Evolutionary conservation across 2,888 invertebrate species (phyloP), one percentile per base, ranked within the genome.

Genomic region (Tetragonisca angustula): DNA sequence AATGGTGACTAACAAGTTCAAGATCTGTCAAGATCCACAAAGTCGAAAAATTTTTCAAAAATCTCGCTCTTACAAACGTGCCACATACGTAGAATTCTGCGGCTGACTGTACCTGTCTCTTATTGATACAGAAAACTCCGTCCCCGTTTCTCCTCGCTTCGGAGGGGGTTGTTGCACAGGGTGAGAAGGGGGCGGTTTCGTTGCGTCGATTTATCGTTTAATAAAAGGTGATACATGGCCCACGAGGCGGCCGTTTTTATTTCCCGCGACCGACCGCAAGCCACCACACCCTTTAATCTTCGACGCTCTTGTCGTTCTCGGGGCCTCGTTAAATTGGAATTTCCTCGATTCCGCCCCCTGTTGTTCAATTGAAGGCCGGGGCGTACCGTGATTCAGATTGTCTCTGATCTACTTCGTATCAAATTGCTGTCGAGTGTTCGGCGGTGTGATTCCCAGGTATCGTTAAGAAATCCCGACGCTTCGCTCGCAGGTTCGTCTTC

Each of bases 171-270:
- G 36, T n/a, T 43, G 32, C 27, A n/a, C 2, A 13, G 19, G 36
- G 19, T 9, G n/a, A 73, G 86, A 84, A 85, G 89, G 83, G 86
- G 90, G 87, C 79, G 87, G 88, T 90, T 91, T 90, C 91, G 90
- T 92, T 90, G 89, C 90, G 89, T 89, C 91, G 91, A 92, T 92
- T 92, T 92, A 92, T 92, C 92, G 92, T 92, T 92, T 92, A 92
- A 92, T 92, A 92, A 92, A 92, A 91, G 90, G 87, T 92, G 92
- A 92, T 92, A 84, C 91, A 92, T 91, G 86, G 91, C 76, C 79
- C 36, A 54, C 82, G 81, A 50, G 65, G 74, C 76, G 67, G 50
- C 3, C 85, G 83, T 80, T 87, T 87, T 83, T 87, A 85, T 81
- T 83, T 79, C 70, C 73, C 85, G 52, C 62, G 43, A 67, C 19